These are phyloP conservation scores for Tenualosa ilisha DNA, from an alignment of 2,797 vertebrate species.

Conservation along the genomic window DNA sequence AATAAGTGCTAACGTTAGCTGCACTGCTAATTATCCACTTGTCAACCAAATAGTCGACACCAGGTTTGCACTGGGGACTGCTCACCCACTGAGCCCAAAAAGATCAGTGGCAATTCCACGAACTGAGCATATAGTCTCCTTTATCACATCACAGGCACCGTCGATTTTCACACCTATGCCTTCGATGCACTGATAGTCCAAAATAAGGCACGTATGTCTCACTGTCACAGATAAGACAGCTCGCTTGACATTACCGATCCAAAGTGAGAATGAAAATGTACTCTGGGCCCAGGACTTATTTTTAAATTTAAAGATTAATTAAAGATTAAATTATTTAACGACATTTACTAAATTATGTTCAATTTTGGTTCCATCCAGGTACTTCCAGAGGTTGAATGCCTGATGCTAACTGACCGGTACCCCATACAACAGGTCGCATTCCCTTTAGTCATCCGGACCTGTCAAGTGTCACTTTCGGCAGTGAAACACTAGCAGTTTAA, in stretches of 20 bases:
- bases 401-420: not conserved
- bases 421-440: not conserved
- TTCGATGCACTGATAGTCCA: not conserved
- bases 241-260: not conserved
- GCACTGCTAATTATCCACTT: not conserved
- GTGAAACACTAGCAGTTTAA: not conserved
- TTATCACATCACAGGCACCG: not conserved
- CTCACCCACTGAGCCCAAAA: not conserved
- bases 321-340: no score
- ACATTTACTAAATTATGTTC: not conserved
- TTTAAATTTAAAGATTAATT: no score
- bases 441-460: not conserved
- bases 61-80: not conserved
- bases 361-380: no score
- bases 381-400: not conserved
- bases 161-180: not conserved
- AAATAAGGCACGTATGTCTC: no score
- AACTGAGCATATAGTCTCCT: not conserved
- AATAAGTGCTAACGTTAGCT: not conserved
- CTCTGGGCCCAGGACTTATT: not conserved
- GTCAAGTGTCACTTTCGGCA: slow-evolving; percentile 20
- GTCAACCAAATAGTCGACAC: not conserved
- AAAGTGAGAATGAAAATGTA: not conserved
- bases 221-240: no score
- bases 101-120: not conserved